phyloP scores from a whole-genome alignment of 2,113 vertebrate genomes.

The Laticauda colubrina region DNA sequence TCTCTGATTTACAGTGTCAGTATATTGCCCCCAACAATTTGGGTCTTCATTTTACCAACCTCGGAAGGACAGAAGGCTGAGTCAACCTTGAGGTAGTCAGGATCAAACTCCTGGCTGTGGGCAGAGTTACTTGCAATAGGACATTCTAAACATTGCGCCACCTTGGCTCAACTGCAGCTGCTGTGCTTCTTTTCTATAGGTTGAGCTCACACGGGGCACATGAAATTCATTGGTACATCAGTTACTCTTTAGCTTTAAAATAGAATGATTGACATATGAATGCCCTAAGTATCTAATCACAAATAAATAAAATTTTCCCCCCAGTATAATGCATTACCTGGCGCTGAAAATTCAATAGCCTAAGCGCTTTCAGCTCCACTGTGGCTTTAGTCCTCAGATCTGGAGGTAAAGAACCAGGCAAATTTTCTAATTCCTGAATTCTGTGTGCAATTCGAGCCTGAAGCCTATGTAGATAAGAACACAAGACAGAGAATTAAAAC shows the following conservation, averaged over 20 bases:
- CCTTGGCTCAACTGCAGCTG: background rate
- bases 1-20: background rate
- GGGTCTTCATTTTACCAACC: background rate
- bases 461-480: slow-evolving; percentile 71
- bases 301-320: background rate
- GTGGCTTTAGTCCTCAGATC: slow-evolving; percentile 97
- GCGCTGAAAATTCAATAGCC: slow-evolving; percentile 94
- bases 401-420: slow-evolving; percentile 91
- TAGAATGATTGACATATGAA: background rate
- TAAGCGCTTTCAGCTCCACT: slow-evolving; percentile 94
- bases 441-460: slow-evolving; percentile 97
- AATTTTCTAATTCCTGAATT: slow-evolving; percentile 96
- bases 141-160: background rate
- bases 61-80: background rate
- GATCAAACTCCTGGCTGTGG: background rate
- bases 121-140: background rate
- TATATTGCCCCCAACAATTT: background rate
- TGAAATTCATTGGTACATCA: background rate
- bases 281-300: background rate
- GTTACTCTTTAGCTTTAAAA: background rate
- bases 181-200: background rate
- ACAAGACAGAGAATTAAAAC: background rate
- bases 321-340: slow-evolving; percentile 79
- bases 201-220: background rate
- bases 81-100: background rate